Evolutionary conservation across 2,797 vertebrate species (phyloP).

Genomic region (Uromys caudimaculatus): DNA sequence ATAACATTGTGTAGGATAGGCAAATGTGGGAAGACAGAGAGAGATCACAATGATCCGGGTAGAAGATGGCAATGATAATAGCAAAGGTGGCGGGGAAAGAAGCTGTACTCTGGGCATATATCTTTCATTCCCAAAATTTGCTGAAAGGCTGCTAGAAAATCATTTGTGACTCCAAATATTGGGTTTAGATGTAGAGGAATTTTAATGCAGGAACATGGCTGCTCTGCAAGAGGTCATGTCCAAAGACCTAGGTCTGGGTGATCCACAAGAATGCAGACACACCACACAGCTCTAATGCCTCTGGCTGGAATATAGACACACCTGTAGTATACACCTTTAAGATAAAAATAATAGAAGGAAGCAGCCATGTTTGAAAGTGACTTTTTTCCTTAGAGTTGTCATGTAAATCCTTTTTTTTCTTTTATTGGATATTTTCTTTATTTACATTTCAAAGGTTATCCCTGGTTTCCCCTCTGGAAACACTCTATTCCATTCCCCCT

Average conservation of each 20-base stretch:
- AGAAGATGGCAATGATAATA: too few relatives aligned
- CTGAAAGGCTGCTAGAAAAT: neutral
- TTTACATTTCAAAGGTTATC: too few relatives aligned
- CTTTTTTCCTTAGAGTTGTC: too few relatives aligned
- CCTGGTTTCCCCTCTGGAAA: too few relatives aligned
- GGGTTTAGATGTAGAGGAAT: neutral
- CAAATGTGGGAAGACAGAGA: fast-evolving
- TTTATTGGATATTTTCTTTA: too few relatives aligned
- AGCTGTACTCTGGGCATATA: neutral
- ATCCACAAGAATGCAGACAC: neutral
- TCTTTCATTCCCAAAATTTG: neutral
- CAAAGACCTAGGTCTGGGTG: neutral
- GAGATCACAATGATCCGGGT: neutral
- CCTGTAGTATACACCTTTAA: neutral
- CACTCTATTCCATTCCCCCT: too few relatives aligned
- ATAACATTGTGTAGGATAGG: neutral
- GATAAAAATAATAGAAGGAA: neutral
- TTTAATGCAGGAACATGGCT: neutral
- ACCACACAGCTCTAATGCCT: neutral
- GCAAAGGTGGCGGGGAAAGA: fast-evolving
- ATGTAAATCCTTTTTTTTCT: too few relatives aligned
- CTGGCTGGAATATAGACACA: neutral
- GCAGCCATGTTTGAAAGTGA: neutral
- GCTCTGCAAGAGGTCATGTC: neutral
- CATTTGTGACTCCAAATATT: neutral